Base-by-base conservation (phyloP, 2,888 invertebrate genomes). In the Nematopogon swammerdamellus region DNA sequence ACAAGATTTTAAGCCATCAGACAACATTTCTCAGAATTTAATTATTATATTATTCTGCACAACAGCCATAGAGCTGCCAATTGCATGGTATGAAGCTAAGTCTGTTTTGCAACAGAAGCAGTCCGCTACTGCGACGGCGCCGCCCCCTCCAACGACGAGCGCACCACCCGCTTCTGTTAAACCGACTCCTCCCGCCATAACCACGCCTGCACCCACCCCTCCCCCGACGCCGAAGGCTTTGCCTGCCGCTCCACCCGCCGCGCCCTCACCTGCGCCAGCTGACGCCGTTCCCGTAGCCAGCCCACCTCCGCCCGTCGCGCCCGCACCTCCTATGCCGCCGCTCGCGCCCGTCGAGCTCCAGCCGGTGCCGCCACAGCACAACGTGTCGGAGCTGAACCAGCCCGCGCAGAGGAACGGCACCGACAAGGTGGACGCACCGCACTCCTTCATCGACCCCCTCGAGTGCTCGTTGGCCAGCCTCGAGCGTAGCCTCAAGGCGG, bases 381-480 rank as follows among this genome's bases (percentile, higher is more conserved):
- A 30, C 49, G 25, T 25, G 46, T 42, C 42, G 50, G 51, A 16
- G 50, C 48, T 19, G 43, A 48, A 18, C 43, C 64, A 65, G 44
- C 57, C 61, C 60, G 63, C 47, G 58, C 54, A 47, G 51, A 50
- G 56, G 56, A 82, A 72, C 60, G 79, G 76, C 2, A 64, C 76
- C 46, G 77, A 77, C 51, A 77, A 74, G 55, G 60, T 72, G 2
- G 77, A 77, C 52, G 54, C 73, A 6, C 74, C 76, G 18, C 79
- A 73, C 53, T 77, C 72, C 58, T 82, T 75, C 63, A 84, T 86
- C 51, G 88, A 88, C 67, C 87, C 88, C 18, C 79, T 88, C 58
- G 88, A 88, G 68, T 83, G 87, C 57, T 86, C 87, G 49, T 72
- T 88, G 59, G 88, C 88, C 46, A 87, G 84, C 58, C 71, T 88